Evolutionary conservation across 1,140 invertebrate genomes (phyloP), one percentile per base, ranked within the genome.

Genomic region (Trachelipus rathkii): DNA sequence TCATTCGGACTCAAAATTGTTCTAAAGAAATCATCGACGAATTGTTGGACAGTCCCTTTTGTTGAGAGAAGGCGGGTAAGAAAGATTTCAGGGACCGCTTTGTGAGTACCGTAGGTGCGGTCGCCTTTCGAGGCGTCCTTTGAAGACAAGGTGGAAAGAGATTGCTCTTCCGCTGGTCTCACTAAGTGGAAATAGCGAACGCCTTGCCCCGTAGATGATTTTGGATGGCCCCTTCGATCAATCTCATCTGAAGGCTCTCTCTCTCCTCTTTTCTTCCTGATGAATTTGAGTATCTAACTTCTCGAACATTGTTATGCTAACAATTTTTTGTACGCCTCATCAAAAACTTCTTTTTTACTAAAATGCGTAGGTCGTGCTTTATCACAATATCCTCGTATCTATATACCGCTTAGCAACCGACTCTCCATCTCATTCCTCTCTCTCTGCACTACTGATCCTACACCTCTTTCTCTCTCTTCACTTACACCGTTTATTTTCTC

Each of bases 11-110:
- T 94, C 53, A 96, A 85, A 82, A 96, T 93, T 6, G 93, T 95
- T 72, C 90, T 89, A 82, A 96, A 92, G 84, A 98, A 97, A 85
- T 97, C 95, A 83, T 97, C 95, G 11, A 98, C 94, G 86, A 96
- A 98, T 84, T 97, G 96, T 84, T 97, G 95, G 71, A 98, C 92
- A 9, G 95, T 97, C 21, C 95, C 95, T 86, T 97, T 97, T 0
- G 95, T 96, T 33, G 95, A 96, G 0, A 98, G 85, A 15, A 97
- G 86, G 80, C 95, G 87, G 8, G 95, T 97, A 72, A 97, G 88
- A 85, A 96, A 97, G 84, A 97, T 96, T 87, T 98, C 95, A 1
- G 95, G 95, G 81, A 97, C 96, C 9, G 93, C 93, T 89, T 95
- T 96, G 84, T 95, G 93, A 21, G 91, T 92, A 71, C 92, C 88